These are phyloP conservation scores for Ameiurus melas DNA, from an alignment of 2,113 vertebrate genomes.

Conservation along the genomic window DNA sequence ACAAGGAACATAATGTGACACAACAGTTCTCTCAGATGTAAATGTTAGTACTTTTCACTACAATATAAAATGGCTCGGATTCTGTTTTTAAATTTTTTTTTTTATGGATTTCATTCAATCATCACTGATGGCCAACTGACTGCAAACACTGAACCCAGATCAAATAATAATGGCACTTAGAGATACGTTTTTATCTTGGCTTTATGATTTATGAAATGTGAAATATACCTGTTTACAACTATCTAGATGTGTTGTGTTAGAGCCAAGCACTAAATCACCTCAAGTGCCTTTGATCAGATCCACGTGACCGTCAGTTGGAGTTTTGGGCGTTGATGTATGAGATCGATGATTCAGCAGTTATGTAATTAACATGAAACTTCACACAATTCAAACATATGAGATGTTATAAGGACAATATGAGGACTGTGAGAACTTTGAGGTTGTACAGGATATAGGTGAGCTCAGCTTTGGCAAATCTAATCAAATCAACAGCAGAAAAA, in stretches of 20 bases:
- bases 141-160: conserved; percentile 66
- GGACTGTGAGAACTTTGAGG: neutral
- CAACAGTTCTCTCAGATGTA: conserved; percentile 2
- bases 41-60: conserved; percentile 32
- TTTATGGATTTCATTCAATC: conserved; percentile 75
- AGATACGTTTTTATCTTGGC: conserved; percentile 18
- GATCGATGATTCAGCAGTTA: conserved; percentile 48
- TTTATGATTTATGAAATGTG: neutral
- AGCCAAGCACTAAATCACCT: conserved; percentile 12
- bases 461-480: neutral
- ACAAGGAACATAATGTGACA: conserved; percentile 43
- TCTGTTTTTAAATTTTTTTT: conserved; percentile 41
- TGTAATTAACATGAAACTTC: conserved; percentile 25
- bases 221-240: neutral
- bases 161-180: conserved; percentile 54
- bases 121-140: conserved; percentile 66
- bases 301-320: conserved; percentile 63
- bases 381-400: conserved; percentile 20
- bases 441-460: neutral
- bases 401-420: conserved; percentile 31
- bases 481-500: neutral
- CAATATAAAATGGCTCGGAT: neutral
- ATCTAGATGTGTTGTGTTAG: neutral
- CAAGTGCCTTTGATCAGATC: conserved; percentile 49
- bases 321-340: conserved; percentile 49